Evolutionary conservation across 2,888 invertebrate genomes (phyloP).

Genomic region (Volucella inflata): DNA sequence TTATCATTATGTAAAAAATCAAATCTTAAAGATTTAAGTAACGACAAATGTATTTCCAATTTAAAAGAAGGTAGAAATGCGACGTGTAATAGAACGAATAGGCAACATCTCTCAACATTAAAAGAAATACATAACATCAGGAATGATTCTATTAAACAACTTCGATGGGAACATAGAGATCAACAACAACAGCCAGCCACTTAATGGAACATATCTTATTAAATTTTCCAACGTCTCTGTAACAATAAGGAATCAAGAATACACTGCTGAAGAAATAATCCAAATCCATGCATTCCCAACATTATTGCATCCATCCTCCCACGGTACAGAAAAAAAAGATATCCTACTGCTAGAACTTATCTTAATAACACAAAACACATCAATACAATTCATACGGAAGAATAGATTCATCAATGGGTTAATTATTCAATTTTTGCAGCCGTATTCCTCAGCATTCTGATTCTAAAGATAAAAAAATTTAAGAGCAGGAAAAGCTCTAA

Average conservation of each 20-base stretch:
- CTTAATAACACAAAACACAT: not conserved
- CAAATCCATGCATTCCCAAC: slow-evolving; percentile 11
- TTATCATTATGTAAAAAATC: slow-evolving; percentile 8
- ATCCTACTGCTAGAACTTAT: slow-evolving; percentile 13
- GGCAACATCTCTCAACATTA: not conserved
- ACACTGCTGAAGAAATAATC: slow-evolving; percentile 3
- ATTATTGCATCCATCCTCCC: slow-evolving; percentile 2
- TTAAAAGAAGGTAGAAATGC: slow-evolving; percentile 2
- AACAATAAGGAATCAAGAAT: slow-evolving; percentile 1
- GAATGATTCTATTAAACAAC: not conserved
- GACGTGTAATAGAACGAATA: not conserved
- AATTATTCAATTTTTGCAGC: too few relatives aligned
- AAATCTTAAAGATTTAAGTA: slow-evolving; percentile 11
- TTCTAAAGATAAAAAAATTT: too few relatives aligned
- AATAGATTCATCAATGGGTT: too few relatives aligned
- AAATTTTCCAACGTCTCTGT: slow-evolving; percentile 5
- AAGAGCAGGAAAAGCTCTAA: too few relatives aligned
- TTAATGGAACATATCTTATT: not conserved
- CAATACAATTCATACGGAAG: too few relatives aligned
- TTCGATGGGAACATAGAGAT: not conserved
- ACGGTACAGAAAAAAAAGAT: slow-evolving; percentile 8
- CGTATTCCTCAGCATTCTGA: too few relatives aligned
- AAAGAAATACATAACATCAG: slow-evolving; percentile 16
- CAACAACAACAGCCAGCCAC: not conserved
- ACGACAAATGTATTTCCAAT: slow-evolving; percentile 11